Conservation (phyloP, 53 echinoderm and acorn worm species). For the Henricia sp. region DNA sequence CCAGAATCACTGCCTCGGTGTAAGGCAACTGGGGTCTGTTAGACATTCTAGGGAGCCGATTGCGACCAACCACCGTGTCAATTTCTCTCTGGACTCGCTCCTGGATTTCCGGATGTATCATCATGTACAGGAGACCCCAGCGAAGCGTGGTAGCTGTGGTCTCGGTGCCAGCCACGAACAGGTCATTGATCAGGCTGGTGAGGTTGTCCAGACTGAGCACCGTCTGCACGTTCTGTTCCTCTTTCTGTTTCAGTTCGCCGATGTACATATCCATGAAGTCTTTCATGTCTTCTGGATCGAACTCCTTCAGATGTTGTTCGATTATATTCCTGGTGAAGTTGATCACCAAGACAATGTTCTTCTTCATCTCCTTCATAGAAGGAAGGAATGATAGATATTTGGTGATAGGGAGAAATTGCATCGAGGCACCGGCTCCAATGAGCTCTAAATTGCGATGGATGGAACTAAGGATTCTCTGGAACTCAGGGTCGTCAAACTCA, state of each 20-base stretch:
- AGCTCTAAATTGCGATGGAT: conserved; percentile 65
- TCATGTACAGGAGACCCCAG: conserved; percentile 69
- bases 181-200: conserved; percentile 53
- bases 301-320: conserved; percentile 39
- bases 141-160: conserved; percentile 71
- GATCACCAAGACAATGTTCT: conserved; percentile 23
- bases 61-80: conserved; percentile 37
- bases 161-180: conserved; percentile 72
- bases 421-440: conserved; percentile 52
- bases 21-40: conserved; percentile 29
- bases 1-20: conserved; percentile 33
- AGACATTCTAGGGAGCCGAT: conserved; percentile 32
- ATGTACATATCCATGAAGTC: conserved; percentile 75
- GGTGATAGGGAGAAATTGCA: conserved; percentile 48
- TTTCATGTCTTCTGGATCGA: conserved; percentile 43
- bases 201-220: conserved; percentile 57
- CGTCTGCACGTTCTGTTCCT: conserved; percentile 13
- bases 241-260: conserved; percentile 26
- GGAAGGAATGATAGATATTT: conserved; percentile 52
- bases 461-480: conserved; percentile 28
- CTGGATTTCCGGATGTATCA: conserved; percentile 57
- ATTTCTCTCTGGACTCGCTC: conserved; percentile 37
- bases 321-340: conserved; percentile 56
- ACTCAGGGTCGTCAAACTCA: conserved; percentile 64
- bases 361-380: conserved; percentile 25